A percentile compares a stretch with the other conserved stretches of the same genome.
Conservation (phyloP, 2,797 vertebrate species). For the Steatocranus sp. region DNA sequence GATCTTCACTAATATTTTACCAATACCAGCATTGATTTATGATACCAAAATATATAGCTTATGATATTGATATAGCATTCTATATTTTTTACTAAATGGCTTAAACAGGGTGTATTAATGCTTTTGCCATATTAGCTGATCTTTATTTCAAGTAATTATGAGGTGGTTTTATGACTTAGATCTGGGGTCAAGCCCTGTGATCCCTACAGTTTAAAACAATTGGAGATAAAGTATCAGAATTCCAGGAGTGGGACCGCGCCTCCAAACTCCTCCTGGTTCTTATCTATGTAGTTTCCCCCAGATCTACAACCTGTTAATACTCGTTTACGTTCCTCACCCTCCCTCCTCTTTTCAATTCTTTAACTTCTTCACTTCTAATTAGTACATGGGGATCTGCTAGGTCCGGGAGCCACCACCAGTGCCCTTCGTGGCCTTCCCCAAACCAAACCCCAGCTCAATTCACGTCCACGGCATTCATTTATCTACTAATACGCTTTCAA, state of each 20-base stretch:
- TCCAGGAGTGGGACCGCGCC: rapidly evolving
- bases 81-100: neutral
- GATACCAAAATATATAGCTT: neutral
- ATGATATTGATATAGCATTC: neutral
- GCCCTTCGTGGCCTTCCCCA: rapidly evolving
- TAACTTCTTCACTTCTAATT: neutral
- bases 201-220: neutral
- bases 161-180: neutral
- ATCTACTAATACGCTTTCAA: neutral
- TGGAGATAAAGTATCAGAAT: neutral
- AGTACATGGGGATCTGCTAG: neutral
- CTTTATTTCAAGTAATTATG: neutral
- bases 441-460: rapidly evolving
- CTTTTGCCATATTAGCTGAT: neutral
- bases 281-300: rapidly evolving
- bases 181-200: neutral
- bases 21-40: neutral
- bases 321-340: rapidly evolving
- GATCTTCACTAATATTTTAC: neutral
- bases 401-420: rapidly evolving
- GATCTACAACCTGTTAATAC: neutral
- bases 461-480: neutral
- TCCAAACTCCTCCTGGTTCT: neutral
- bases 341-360: neutral
- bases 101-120: neutral